Evolutionary conservation across 2,888 invertebrate species (phyloP).

Genomic region (Rhingia campestris): DNA sequence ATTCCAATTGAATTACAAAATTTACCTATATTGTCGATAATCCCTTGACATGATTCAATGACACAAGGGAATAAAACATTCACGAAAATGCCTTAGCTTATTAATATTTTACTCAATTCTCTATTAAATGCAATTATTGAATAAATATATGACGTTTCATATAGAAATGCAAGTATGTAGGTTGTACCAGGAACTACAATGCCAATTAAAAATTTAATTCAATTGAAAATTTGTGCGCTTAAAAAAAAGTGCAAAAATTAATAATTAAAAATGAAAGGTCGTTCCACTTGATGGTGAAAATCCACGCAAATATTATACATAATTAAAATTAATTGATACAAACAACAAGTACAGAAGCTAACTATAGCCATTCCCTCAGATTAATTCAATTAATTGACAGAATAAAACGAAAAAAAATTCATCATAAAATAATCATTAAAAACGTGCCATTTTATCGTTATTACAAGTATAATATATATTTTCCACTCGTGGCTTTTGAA

Average conservation of each 20-base stretch:
- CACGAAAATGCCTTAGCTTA: background rate
- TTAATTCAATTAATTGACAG: slow-evolving; percentile 22
- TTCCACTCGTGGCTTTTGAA: slow-evolving; percentile 6
- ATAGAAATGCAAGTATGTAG: background rate
- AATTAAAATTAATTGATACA: slow-evolving; percentile 28
- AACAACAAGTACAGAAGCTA: slow-evolving; percentile 9
- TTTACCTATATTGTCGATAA: background rate
- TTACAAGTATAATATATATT: slow-evolving; percentile 1
- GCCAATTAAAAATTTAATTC: slow-evolving; percentile 19
- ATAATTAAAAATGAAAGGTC: slow-evolving; percentile 6
- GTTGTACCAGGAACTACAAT: background rate
- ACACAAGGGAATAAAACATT: background rate
- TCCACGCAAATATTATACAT: slow-evolving; percentile 12
- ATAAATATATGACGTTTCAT: background rate
- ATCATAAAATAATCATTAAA: slow-evolving; percentile 20
- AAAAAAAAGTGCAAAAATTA: background rate
- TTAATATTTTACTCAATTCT: background rate
- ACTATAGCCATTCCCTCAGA: slow-evolving; percentile 4
- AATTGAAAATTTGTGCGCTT: background rate
- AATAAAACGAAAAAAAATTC: slow-evolving; percentile 9
- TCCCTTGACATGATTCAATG: background rate
- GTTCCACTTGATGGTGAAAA: slow-evolving; percentile 8
- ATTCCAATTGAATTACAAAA: background rate
- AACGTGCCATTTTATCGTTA: slow-evolving; percentile 26
- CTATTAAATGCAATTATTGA: background rate